These are phyloP conservation scores for Halcyon senegalensis DNA, from an alignment of 2,113 vertebrate species.

Conservation along the genomic window DNA sequence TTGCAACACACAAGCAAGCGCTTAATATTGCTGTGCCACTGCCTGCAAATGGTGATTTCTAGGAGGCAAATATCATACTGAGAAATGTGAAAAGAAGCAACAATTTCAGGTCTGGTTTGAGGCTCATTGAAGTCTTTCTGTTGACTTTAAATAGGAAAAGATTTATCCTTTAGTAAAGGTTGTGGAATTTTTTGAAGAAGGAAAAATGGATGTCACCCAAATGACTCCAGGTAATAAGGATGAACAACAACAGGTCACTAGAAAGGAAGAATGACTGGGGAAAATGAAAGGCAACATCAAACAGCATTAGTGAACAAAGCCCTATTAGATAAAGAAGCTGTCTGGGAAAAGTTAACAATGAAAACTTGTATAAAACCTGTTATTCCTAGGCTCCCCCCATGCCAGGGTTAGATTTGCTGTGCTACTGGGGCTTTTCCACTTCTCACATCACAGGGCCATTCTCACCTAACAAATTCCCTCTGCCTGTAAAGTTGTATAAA, in stretches of 20 bases:
- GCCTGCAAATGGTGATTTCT: constrained; percentile 10
- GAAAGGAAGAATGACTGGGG: neutral
- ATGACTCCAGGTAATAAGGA: neutral
- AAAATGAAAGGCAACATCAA: neutral
- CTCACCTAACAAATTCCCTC: neutral
- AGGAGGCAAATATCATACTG: neutral
- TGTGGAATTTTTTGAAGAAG: neutral
- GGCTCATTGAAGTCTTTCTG: neutral
- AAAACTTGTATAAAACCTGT: neutral
- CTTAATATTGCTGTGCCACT: neutral
- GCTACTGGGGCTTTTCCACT: neutral
- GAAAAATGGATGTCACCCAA: neutral
- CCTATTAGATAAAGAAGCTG: neutral
- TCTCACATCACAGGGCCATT: neutral
- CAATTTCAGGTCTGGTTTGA: neutral
- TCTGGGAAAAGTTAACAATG: neutral
- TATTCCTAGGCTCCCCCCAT: neutral
- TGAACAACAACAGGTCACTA: neutral
- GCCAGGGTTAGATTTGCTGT: neutral
- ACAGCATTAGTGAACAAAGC: neutral
- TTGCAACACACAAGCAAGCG: neutral
- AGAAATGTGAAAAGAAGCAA: constrained; percentile 19
- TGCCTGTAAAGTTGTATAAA: neutral
- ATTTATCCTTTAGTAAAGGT: neutral
- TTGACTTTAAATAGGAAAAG: neutral